Evolutionary conservation across 2,113 vertebrate genomes (phyloP), one percentile per base, ranked within the genome.

Genomic region (Pao palembangensis): DNA sequence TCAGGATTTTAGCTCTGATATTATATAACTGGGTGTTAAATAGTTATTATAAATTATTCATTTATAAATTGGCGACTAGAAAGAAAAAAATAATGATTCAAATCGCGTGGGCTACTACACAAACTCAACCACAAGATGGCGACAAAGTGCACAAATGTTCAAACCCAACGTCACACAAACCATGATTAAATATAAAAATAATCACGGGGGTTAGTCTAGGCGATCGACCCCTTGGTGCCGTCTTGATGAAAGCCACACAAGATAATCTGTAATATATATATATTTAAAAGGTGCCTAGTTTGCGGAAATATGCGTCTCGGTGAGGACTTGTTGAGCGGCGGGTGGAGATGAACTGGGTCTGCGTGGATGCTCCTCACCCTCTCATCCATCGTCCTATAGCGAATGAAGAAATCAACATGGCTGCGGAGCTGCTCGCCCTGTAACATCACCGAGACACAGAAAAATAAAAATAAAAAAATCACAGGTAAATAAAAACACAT

Each of bases 391-490:
- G 69, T 62, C 58, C 64, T 53, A 38, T 55, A 51, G 55, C 41
- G 12, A 41, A 56, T 52, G 64, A 20, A 67, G 16, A 72, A 80
- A 71, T 59, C 73, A 84, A 80, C 74, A 88, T 86, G 83, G 82
- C 81, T 56, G 83, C 81, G 70, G 64, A 79, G 71, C 51, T 28
- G 67, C 59, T 55, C 58, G 10, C 7, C 59, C 70, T 69, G 69
- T 58, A 73, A 54, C 67, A 19, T 14, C 57, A 13, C 55, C 5
- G 60, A 79, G 43, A 55, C 42, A 6, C 49, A 20, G 42, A 66
- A n/a, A 13, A n/a, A 47, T 25, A 42, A 43, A 51, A 34, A 28
- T 2, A 70, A 46, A 72, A 71, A 38, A 38, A 38, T 38, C 34
- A 11, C 34, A 38, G 34, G 34, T 38, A 38, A 38, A 1, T 6